These are phyloP conservation scores for Festucalex cinctus DNA, from an alignment of 2,113 vertebrate genomes.

Conservation along the genomic window DNA sequence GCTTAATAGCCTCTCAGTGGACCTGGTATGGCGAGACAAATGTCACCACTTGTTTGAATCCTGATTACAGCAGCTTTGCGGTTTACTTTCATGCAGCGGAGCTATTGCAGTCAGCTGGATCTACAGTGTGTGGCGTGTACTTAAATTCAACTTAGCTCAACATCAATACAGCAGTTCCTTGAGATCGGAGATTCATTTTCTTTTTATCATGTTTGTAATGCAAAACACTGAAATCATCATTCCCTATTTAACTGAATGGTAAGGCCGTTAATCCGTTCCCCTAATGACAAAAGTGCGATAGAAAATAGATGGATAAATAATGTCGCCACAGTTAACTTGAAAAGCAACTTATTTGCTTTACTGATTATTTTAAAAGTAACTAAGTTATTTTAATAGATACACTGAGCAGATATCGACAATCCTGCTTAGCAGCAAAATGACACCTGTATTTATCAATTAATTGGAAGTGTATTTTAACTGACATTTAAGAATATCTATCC, in stretches of 20 bases:
- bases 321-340: no score
- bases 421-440: no score
- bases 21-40: constrained; percentile 31
- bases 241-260: neutral
- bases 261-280: neutral
- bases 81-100: neutral
- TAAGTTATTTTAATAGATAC: no score
- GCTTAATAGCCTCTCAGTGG: constrained; percentile 65
- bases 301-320: no score
- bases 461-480: no score
- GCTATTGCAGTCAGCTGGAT: neutral
- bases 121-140: neutral
- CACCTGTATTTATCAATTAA: no score
- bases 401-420: no score
- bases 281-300: no score
- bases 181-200: no score
- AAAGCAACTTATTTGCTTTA: no score
- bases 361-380: no score
- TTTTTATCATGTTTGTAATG: neutral
- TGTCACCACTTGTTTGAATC: constrained; percentile 13
- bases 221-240: neutral
- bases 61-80: neutral
- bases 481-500: no score
- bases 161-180: neutral
- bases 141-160: neutral